These are phyloP conservation scores for Latrodectus elegans DNA, from an alignment of 2,888 invertebrate species.

Conservation along the genomic window DNA sequence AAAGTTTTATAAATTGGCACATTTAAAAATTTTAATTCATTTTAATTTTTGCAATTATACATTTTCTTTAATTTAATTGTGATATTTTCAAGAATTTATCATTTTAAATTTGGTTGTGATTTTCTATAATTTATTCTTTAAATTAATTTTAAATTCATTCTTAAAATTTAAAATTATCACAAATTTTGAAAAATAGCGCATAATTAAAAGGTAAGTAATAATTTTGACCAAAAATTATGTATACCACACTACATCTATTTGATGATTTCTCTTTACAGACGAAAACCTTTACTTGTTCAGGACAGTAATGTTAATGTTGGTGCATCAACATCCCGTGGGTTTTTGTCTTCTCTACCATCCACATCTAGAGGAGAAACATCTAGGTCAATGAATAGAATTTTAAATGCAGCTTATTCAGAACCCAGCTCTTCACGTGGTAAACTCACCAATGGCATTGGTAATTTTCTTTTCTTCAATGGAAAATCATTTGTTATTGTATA, in stretches of 20 bases:
- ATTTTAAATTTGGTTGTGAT: too few species aligned
- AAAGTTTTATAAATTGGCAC: too few species aligned
- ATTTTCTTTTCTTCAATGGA: background rate
- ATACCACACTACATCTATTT: background rate
- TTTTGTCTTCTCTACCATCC: constrained; percentile 15
- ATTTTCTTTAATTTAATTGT: too few species aligned
- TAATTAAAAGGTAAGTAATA: background rate
- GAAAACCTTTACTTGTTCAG: constrained; percentile 46
- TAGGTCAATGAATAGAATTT: constrained; percentile 3
- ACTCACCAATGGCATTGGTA: constrained; percentile 35
- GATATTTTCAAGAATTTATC: too few species aligned
- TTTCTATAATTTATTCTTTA: too few species aligned
- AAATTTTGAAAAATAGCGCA: background rate
- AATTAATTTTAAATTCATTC: too few species aligned
- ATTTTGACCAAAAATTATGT: too few species aligned
- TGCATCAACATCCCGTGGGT: constrained; percentile 50
- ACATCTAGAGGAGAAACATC: constrained; percentile 27
- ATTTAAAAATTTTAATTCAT: too few species aligned
- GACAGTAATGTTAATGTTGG: constrained; percentile 46
- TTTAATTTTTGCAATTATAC: too few species aligned
- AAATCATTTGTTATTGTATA: too few species aligned
- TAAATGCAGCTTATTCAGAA: constrained; percentile 6
- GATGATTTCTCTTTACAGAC: constrained; percentile 12
- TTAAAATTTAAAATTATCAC: background rate
- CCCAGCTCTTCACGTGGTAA: constrained; percentile 21